Conservation (phyloP, 2,797 vertebrate species). For the Neosalanx taihuensis region DNA sequence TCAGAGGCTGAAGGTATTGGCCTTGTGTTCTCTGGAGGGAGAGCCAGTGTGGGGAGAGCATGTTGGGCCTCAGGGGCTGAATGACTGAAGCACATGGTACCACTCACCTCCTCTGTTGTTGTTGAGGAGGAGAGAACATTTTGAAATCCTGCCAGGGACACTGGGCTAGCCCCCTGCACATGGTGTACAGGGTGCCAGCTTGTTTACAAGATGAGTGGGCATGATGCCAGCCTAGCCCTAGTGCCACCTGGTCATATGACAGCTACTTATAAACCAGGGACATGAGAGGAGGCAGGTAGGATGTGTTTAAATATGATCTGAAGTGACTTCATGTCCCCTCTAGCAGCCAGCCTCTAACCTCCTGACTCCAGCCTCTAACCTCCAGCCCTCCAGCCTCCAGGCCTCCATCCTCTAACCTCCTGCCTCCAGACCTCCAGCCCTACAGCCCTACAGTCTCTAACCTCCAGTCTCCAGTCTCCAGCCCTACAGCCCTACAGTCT, state of each 20-base stretch:
- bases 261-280: not conserved
- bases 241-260: not conserved
- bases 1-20: no score
- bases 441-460: no score
- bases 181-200: not conserved
- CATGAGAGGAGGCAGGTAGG: not conserved
- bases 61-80: not conserved
- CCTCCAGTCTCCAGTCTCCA: no score
- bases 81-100: not conserved
- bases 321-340: not conserved
- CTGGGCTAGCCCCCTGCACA: not conserved
- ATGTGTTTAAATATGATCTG: not conserved
- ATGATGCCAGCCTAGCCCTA: not conserved
- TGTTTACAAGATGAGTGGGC: not conserved
- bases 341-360: no score
- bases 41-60: not conserved
- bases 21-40: not conserved
- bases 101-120: not conserved
- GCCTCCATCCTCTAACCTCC: no score
- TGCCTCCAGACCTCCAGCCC: no score
- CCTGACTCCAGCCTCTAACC: no score
- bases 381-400: no score
- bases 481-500: no score
- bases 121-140: not conserved
- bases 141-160: not conserved